Evolutionary conservation across 2,797 vertebrate genomes (phyloP).

Genomic region (Calcarius lapponicus): DNA sequence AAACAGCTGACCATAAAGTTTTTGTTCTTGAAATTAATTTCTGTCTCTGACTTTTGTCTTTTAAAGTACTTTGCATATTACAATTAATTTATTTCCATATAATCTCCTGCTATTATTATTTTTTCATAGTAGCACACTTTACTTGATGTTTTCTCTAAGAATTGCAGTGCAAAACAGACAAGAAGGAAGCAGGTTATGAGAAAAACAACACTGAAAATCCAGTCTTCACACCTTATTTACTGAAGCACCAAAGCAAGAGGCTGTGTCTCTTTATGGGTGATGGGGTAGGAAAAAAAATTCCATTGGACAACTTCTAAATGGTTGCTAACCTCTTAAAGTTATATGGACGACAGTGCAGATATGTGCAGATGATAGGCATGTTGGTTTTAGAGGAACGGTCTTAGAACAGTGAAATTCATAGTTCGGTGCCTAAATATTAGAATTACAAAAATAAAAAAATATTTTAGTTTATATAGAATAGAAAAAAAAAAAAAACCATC

Average conservation of each 20-base stretch:
- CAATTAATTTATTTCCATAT: neutral
- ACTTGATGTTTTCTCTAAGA: neutral
- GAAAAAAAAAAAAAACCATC: neutral
- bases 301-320: neutral
- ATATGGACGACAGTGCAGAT: neutral
- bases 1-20: neutral
- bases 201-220: neutral
- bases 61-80: neutral
- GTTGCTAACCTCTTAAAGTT: neutral
- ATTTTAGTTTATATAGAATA: neutral
- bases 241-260: neutral
- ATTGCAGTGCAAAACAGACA: neutral
- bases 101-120: neutral
- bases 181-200: neutral
- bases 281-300: neutral
- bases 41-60: neutral
- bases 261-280: neutral
- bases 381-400: neutral
- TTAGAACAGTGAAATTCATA: neutral
- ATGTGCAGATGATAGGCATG: neutral
- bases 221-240: neutral
- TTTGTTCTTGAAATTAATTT: neutral
- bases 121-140: neutral
- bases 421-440: neutral
- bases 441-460: neutral